Conservation (phyloP, 2,113 vertebrate genomes). For the Lonchura striata region DNA sequence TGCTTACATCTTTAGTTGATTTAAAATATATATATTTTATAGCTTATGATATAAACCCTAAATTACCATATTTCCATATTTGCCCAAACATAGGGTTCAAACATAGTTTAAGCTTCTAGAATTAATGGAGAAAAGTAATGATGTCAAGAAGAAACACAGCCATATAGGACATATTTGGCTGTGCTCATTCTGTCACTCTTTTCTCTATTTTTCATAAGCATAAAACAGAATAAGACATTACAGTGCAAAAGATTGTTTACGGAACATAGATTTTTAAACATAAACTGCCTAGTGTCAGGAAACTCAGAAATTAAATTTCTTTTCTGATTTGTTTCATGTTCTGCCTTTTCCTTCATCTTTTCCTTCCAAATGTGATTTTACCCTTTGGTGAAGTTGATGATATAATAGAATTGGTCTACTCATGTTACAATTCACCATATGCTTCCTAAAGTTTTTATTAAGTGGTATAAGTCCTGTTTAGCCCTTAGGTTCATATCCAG, state of each 20-base stretch:
- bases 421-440: neutral
- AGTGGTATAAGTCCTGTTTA: neutral
- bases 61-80: neutral
- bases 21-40: neutral
- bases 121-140: neutral
- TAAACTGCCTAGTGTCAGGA: neutral
- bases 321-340: neutral
- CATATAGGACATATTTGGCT: neutral
- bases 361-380: neutral
- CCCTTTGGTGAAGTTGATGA: neutral
- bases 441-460: neutral
- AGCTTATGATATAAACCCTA: neutral
- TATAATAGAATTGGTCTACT: neutral
- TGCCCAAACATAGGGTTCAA: neutral
- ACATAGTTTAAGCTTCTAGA: neutral
- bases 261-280: neutral
- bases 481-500: neutral
- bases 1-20: neutral
- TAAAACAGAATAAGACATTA: neutral
- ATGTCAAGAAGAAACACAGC: neutral
- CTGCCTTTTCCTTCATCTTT: neutral
- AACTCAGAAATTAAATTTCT: neutral
- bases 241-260: neutral
- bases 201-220: neutral
- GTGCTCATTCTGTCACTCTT: constrained; percentile 18